phyloP scores from a whole-genome alignment of 2,888 invertebrate genomes.

The Caenorhabditis sp. region DNA sequence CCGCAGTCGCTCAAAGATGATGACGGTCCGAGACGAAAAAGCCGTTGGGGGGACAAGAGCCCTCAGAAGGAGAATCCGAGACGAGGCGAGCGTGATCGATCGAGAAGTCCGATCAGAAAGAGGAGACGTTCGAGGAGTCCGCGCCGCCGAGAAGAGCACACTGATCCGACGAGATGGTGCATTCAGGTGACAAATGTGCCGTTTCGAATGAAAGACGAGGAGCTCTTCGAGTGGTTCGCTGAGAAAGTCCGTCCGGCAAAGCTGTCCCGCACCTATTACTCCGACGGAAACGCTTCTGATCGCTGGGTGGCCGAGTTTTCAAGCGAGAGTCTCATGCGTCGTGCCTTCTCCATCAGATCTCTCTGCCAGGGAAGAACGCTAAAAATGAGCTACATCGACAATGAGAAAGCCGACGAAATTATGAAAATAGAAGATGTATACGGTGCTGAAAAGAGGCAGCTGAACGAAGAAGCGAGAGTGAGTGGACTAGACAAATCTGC shows the following conservation, averaged over 20 bases:
- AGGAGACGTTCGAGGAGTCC: conserved; percentile 31
- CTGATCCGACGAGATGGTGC: conserved; percentile 67
- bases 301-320: conserved; percentile 74
- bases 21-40: conserved; percentile 19
- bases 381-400: conserved; percentile 50
- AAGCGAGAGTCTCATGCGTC: conserved; percentile 54
- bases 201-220: conserved; percentile 66
- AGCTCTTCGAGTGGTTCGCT: conserved; percentile 66
- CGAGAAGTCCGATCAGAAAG: conserved; percentile 29
- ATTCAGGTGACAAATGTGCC: conserved; percentile 72
- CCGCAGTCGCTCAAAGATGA: not conserved
- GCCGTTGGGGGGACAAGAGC: conserved; percentile 22
- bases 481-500: not conserved
- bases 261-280: conserved; percentile 61
- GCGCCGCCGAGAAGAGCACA: conserved; percentile 28
- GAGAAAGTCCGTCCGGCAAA: conserved; percentile 61
- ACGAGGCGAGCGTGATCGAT: conserved; percentile 24
- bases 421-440: conserved; percentile 61
- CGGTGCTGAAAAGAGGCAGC: conserved; percentile 54
- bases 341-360: conserved; percentile 43
- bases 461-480: conserved; percentile 47
- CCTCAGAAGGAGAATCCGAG: conserved; percentile 9
- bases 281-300: conserved; percentile 71
- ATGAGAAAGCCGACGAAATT: conserved; percentile 60
- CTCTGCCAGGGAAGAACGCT: conserved; percentile 51